These are phyloP conservation scores for Coracopsis vasa DNA, from an alignment of 2,113 vertebrate species.

Conservation along the genomic window DNA sequence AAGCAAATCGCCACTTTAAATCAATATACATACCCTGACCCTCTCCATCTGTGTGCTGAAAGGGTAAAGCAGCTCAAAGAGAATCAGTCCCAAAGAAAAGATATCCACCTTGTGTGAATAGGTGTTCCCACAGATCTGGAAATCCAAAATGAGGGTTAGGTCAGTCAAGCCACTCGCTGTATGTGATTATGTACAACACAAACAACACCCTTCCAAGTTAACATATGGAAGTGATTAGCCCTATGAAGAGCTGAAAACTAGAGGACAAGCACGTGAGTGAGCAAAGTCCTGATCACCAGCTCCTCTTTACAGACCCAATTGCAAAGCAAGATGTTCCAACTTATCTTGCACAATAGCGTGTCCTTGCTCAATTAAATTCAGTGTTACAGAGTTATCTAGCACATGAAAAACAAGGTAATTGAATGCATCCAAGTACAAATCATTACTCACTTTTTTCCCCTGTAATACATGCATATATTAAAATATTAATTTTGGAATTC, in stretches of 20 bases:
- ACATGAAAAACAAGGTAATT: not conserved
- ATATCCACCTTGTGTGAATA: conserved; percentile 99
- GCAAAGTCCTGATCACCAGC: not conserved
- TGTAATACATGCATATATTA: not conserved
- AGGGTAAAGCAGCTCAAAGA: conserved; percentile 94
- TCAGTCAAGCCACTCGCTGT: not conserved
- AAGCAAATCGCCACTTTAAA: not conserved
- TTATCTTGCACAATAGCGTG: accelerated
- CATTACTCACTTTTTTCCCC: not conserved
- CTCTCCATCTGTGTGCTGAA: conserved; percentile 98
- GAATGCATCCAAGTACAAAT: not conserved
- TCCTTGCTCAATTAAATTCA: not conserved
- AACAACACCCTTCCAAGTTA: not conserved
- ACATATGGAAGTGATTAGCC: not conserved
- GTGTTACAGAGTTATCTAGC: not conserved
- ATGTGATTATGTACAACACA: not conserved
- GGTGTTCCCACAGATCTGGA: conserved; percentile 92
- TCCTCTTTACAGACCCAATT: not conserved
- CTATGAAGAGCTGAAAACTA: not conserved
- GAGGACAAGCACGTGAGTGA: not conserved
- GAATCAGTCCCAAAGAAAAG: conserved; percentile 95
- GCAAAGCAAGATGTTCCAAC: not conserved
- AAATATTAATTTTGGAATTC: not conserved
- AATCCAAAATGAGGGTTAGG: conserved; percentile 24
- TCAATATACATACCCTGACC: conserved; percentile 81